Conservation (phyloP, 1,140 invertebrate genomes). For the Proales similis region DNA sequence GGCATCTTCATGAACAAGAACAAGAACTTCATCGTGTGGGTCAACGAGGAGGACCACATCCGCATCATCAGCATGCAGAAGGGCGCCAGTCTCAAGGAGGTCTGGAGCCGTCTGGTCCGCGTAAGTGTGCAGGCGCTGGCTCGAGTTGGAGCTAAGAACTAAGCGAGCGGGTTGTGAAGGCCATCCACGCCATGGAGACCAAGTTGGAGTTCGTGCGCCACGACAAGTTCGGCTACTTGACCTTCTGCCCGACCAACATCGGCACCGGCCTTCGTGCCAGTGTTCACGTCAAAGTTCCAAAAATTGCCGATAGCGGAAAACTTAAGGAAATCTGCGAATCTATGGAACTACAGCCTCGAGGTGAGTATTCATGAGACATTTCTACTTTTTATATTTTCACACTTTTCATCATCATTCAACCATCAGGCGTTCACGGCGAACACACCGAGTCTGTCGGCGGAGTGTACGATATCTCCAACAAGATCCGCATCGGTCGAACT, state of each 20-base stretch:
- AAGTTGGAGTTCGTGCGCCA: constrained; percentile 30
- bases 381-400: background rate
- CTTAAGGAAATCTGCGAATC: constrained; percentile 64
- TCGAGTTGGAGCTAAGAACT: background rate
- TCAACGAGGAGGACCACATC: constrained; percentile 94
- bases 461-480: constrained; percentile 57
- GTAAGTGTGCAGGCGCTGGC: background rate
- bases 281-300: constrained; percentile 93
- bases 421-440: constrained; percentile 80
- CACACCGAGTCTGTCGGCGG: constrained; percentile 66
- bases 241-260: constrained; percentile 95
- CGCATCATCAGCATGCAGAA: constrained; percentile 92
- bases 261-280: constrained; percentile 94
- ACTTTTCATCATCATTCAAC: constrained; percentile 13
- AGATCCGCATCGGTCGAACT: constrained; percentile 47
- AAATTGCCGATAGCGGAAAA: constrained; percentile 79
- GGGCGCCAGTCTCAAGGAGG: constrained; percentile 74
- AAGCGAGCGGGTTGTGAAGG: constrained; percentile 37
- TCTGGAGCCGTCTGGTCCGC: constrained; percentile 78
- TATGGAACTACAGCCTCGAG: constrained; percentile 29
- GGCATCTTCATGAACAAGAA: constrained; percentile 63
- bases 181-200: constrained; percentile 23
- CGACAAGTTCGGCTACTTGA: constrained; percentile 73
- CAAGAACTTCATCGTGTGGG: constrained; percentile 95
- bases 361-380: background rate